Percentiles rank a stretch among this genome's conserved stretches.
Conservation (phyloP, 2,113 vertebrate species). For the Corapipo altera region DNA sequence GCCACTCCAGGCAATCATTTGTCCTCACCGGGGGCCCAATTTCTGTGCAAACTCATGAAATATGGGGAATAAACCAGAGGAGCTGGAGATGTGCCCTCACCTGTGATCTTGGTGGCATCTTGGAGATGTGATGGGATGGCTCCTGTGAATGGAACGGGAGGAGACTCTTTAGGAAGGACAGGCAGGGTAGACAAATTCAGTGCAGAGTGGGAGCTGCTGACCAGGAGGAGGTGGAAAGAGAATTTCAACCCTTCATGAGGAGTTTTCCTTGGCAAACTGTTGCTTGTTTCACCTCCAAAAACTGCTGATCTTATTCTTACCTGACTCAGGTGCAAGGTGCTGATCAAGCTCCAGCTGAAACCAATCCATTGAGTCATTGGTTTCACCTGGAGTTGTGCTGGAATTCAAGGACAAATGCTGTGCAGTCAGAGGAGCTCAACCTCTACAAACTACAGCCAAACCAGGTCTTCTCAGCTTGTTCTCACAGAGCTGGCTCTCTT, state of each 20-base stretch:
- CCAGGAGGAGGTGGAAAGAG: neutral
- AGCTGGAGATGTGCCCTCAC: neutral
- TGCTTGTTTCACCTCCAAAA: neutral
- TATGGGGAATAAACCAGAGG: neutral
- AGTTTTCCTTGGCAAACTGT: neutral
- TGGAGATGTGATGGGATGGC: neutral
- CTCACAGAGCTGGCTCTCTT: neutral
- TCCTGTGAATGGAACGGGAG: neutral
- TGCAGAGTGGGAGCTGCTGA: neutral
- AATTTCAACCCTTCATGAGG: neutral
- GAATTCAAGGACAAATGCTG: neutral
- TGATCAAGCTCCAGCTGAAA: conserved; percentile 27
- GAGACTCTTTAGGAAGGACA: neutral
- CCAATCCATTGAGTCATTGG: neutral
- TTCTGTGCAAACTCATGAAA: neutral
- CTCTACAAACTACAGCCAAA: neutral
- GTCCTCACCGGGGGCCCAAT: neutral
- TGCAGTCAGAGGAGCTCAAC: neutral
- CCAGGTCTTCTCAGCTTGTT: neutral
- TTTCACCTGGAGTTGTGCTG: conserved; percentile 4
- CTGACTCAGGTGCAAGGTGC: conserved; percentile 56
- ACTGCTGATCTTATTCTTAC: conserved; percentile 10
- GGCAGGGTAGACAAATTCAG: neutral
- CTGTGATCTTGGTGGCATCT: neutral
- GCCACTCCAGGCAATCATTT: neutral